Evolutionary conservation across 2,888 invertebrate species (phyloP).

Genomic region (Psylliodes chrysocephalus): DNA sequence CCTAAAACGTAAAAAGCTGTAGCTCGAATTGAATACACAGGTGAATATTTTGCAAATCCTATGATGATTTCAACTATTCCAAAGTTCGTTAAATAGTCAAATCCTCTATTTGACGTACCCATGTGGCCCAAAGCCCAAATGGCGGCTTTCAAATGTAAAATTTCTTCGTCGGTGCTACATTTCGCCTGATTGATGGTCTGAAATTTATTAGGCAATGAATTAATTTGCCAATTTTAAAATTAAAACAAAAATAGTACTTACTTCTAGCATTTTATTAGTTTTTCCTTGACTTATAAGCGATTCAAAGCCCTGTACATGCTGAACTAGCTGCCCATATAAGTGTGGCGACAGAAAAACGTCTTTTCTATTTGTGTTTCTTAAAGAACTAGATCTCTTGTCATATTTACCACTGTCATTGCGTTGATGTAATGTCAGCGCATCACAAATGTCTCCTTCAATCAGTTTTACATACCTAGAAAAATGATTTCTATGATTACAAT

Average conservation of each 20-base stretch:
- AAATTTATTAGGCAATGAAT: too few species aligned
- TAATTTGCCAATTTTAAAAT: too few species aligned
- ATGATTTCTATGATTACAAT: too few species aligned
- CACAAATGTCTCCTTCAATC: conserved; percentile 89
- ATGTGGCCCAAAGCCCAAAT: conserved; percentile 91
- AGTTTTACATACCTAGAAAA: conserved; percentile 80
- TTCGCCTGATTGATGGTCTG: conserved; percentile 64
- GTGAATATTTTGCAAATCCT: conserved; percentile 79
- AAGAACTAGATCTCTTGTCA: conserved; percentile 73
- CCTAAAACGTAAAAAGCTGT: conserved; percentile 91
- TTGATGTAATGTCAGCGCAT: conserved; percentile 85
- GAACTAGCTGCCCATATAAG: conserved; percentile 84
- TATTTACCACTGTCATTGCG: conserved; percentile 82
- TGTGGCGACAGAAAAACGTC: conserved; percentile 75
- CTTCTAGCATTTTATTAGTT: conserved; percentile 49
- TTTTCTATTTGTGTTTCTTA: conserved; percentile 64
- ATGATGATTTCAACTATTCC: conserved; percentile 67
- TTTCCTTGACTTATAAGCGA: conserved; percentile 68
- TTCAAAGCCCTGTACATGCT: conserved; percentile 72
- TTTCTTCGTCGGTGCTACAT: conserved; percentile 74
- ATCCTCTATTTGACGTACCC: conserved; percentile 80
- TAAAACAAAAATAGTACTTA: conserved; percentile 30
- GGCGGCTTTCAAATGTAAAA: conserved; percentile 84
- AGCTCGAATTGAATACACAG: conserved; percentile 88
- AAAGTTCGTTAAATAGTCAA: conserved; percentile 73